Base-by-base conservation (phyloP, 92 coral and sea anemone genomes). In the Zoanthus sansibaricus region DNA sequence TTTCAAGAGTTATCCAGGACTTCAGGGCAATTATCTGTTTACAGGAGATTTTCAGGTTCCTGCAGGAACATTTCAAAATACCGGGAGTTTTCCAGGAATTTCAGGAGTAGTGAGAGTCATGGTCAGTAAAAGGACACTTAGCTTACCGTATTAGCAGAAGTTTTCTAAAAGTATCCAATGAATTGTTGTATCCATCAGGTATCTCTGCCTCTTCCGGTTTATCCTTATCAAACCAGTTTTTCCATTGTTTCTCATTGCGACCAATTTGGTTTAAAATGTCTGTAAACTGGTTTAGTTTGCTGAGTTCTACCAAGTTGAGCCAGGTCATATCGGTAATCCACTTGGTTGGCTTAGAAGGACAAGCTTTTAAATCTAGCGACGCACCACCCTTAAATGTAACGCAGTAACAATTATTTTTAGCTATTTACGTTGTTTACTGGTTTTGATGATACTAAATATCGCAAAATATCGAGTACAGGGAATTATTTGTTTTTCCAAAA, bases 241-340 rank as follows among this genome's bases (percentile, higher is more conserved):
- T 93, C 99, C 99, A 96, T 72, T 94, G 98, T 77, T 96, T 96
- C 91, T 96, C 99, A 74, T 96, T 96, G 16, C 99, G 98, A 52
- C 98, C 92, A 74, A 96, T 95, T 96, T 96, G 98, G 88, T 96
- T 96, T 18, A 96, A 89, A 56, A 96, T 76, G 77, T 96, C 98
- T 12, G 98, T 94, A 77, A 96, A 96, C 87, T 96, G 98, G 48
- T 98, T 94, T 58, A 96, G 88, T 77, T 96, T 96, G 44, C 94
- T 93, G 15, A 96, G 95, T 62, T 93, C 98, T 51, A 94, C 98
- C 54, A 94, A 93, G 87, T 96, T 96, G 16, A 96, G 80, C 98
- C 98, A 96, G 72, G 98, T 96, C 83, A 96, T 91, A 78, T 96
- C 98, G 1, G 98, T 96, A 33, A 96, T 94, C 98, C 98, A 96